Base-by-base conservation (phyloP, 1,140 invertebrate species). In the Sminthurides bifidus region DNA sequence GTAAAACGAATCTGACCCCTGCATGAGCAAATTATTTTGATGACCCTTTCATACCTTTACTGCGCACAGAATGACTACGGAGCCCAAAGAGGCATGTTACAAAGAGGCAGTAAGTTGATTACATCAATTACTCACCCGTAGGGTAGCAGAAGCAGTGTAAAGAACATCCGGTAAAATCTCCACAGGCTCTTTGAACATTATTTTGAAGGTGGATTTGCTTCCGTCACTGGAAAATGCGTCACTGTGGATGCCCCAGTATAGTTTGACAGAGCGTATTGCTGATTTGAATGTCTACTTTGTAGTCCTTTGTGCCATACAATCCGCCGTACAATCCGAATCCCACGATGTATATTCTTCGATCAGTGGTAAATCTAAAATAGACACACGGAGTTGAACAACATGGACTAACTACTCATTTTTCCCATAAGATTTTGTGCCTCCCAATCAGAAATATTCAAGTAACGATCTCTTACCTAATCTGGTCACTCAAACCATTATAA, bases 281-380 rank as follows among this genome's bases (percentile, higher is more conserved):
- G 30, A 92, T 77, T 72, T 87, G 81, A 53, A 91, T 81, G 60
- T 79, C 77, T 29, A 85, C 85, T 67, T 81, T 76, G 70, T 92
- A 92, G 68, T 90, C 86, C 3, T 81, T 80, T 3, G 84, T 80
- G 10, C 83, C 84, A 70, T 86, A 82, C 62, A 87, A 84, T 43
- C 85, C 88, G 17, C 88, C 89, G 72, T 89, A 92, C 35, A 92
- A 73, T 52, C 88, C 87, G 72, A 91, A 91, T 5, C 87, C 89
- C 41, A 88, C 82, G 6, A 92, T 77, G 73, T 84, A 90, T 61
- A 92, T 89, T 58, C 81, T 76, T 60, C 81, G 75, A 69, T 91
- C 87, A 1, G 87, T 85, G 48, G 79, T 81, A 69, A 92, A 92
- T 64, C 86, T 84, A 65, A 12, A n/a, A n/a, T n/a, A n/a, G n/a